Conservation (phyloP, 2,113 vertebrate genomes). For the Pao palembangensis region DNA sequence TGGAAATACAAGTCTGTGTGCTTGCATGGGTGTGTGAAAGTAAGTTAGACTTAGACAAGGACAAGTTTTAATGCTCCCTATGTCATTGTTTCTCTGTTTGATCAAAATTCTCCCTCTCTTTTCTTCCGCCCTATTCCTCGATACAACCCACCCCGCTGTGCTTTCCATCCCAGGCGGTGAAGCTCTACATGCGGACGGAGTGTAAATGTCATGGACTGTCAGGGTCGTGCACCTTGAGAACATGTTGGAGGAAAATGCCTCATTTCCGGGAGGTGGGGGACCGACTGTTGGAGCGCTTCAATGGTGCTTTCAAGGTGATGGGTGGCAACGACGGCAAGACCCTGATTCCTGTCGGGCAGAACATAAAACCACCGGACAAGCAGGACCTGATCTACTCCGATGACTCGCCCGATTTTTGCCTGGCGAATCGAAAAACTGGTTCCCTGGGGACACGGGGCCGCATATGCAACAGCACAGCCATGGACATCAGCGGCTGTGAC, state of each 20-base stretch:
- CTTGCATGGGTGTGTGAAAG: slow-evolving; percentile 23
- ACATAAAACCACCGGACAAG: slow-evolving; percentile 89
- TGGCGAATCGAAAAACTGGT: slow-evolving; percentile 90
- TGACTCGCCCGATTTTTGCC: slow-evolving; percentile 94
- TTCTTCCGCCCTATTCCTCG: background rate
- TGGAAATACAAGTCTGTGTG: slow-evolving; percentile 10
- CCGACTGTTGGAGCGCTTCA: slow-evolving; percentile 89
- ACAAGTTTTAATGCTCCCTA: slow-evolving; percentile 7
- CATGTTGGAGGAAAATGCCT: slow-evolving; percentile 98
- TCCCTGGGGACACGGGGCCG: slow-evolving; percentile 90
- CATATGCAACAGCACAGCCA: slow-evolving; percentile 91
- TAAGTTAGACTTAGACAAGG: slow-evolving; percentile 1
- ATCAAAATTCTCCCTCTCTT: slow-evolving; percentile 17
- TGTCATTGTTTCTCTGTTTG: slow-evolving; percentile 11
- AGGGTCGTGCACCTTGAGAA: slow-evolving; percentile 91
- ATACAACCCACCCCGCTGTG: background rate
- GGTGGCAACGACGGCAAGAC: slow-evolving; percentile 94
- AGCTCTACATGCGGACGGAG: slow-evolving; percentile 93
- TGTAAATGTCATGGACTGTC: slow-evolving; percentile 98
- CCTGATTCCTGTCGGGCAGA: slow-evolving; percentile 87
- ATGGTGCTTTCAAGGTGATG: slow-evolving; percentile 95
- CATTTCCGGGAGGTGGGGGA: slow-evolving; percentile 93
- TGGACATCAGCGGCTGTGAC: slow-evolving; percentile 94
- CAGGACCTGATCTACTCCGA: slow-evolving; percentile 95
- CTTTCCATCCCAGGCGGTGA: slow-evolving; percentile 80